These are phyloP conservation scores for Ranitomeya variabilis DNA, from an alignment of 2,113 vertebrate species.

Conservation along the genomic window DNA sequence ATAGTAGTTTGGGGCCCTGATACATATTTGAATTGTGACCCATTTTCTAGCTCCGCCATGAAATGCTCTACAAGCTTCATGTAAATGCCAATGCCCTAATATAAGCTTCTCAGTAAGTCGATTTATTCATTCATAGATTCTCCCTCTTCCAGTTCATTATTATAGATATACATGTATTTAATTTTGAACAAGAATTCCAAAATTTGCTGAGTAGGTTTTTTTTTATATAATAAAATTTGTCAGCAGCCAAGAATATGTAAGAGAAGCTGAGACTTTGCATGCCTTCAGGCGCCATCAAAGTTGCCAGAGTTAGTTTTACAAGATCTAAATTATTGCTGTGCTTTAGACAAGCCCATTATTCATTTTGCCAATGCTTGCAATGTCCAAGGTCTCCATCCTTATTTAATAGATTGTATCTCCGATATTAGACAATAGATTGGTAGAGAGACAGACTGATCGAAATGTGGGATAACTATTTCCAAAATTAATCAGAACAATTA, in stretches of 20 bases:
- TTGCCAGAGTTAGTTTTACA: neutral
- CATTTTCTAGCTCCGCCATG: no score
- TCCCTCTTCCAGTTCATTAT: neutral
- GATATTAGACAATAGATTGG: neutral
- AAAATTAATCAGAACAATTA: neutral
- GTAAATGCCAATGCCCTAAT: neutral
- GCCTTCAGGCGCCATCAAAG: neutral
- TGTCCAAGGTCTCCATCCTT: neutral
- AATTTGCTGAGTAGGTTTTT: conserved; percentile 22
- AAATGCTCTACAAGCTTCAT: neutral
- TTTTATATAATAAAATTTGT: conserved; percentile 18
- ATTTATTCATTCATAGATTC: neutral
- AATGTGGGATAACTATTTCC: neutral
- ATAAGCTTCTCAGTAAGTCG: neutral
- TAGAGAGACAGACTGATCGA: neutral
- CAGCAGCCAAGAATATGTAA: conserved; percentile 1
- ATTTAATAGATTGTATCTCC: neutral
- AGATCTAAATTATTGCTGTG: conserved; percentile 8
- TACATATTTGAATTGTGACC: no score
- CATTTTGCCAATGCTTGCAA: neutral
- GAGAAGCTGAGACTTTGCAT: neutral
- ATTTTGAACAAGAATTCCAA: neutral
- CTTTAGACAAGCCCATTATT: neutral
- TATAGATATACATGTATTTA: neutral
- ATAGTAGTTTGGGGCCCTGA: no score